These are phyloP conservation scores for Daktulosphaira vitifoliae DNA, from an alignment of 1,140 invertebrate species.

Conservation along the genomic window DNA sequence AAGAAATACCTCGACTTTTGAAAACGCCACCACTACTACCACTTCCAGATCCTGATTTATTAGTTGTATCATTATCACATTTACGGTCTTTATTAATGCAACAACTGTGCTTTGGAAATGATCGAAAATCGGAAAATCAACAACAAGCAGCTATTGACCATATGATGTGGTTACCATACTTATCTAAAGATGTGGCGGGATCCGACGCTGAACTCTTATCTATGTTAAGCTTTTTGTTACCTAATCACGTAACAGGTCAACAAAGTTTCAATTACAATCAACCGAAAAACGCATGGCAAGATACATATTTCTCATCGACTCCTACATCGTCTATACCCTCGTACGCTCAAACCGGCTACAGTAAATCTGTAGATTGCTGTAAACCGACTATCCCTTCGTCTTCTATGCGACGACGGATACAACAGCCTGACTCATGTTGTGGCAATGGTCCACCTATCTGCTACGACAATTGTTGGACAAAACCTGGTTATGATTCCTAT, in stretches of 20 bases:
- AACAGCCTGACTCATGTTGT: not conserved
- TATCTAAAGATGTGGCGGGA: conserved; percentile 11
- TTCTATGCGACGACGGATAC: too few species aligned
- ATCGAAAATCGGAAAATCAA: not conserved
- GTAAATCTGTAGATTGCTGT: not conserved
- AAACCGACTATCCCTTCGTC: not conserved
- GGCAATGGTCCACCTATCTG: not conserved
- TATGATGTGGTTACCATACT: conserved; percentile 2
- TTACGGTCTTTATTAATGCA: conserved; percentile 47
- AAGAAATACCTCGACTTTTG: conserved; percentile 64
- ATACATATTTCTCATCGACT: not conserved
- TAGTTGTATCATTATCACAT: conserved; percentile 66
- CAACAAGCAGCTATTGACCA: not conserved
- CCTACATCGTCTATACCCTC: not conserved
- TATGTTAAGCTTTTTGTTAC: not conserved
- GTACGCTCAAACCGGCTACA: not conserved
- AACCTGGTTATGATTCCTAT: not conserved
- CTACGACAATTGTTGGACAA: not conserved
- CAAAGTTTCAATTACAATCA: not conserved
- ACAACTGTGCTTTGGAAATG: not conserved
- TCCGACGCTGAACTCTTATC: not conserved
- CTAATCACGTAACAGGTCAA: not conserved
- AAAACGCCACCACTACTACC: conserved; percentile 59
- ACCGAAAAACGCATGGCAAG: not conserved
- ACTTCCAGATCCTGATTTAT: conserved; percentile 64